Base-by-base conservation (phyloP, 2,888 invertebrate genomes). In the Patella caerulea region DNA sequence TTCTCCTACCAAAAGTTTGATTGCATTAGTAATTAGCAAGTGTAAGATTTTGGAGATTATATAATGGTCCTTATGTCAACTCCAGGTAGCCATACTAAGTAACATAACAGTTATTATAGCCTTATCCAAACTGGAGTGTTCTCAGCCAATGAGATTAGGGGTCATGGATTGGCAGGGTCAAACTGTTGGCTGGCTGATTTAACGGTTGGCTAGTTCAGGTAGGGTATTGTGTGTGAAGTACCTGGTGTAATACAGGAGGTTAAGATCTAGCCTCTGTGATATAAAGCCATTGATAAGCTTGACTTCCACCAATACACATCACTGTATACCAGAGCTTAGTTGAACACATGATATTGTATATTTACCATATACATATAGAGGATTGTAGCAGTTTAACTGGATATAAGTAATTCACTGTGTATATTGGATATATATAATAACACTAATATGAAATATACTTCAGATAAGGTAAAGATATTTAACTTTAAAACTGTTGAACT, bases 201-300 rank as follows among this genome's bases (percentile, higher is more conserved):
- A 24, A 65, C 17, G 65, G 65, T 65, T 65, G 65, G 65, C 14
- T 65, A 14, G 24, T 65, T 65, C 65, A 65, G 65, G 65, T 65
- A 65, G 65, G 24, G 19, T 65, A 65, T 65, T 65, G 65, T 65
- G 24, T 65, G 65, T 65, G 19, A 65, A 65, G 65, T 65, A 65
- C 24, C 24, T 24, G 65, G 65, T 65, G 24, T 65, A 65, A 65
- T 45, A 45, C 45, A 45, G 45, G 45, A 45, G 45, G 45, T 45
- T 45, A 45, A 45, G 9, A 45, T 7, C 45, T 45, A 45, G 45
- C 34, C 34, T 34, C 34, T 34, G 34, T 34, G 4, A 34, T 34
- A 34, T 34, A 34, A 34, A 34, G 34, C 45, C 45, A 45, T 45
- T 45, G 45, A 45, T 45, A 45, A 45, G 45, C 45, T 45, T 45